These are phyloP conservation scores for Xenentodon cancila DNA, from an alignment of 2,797 vertebrate genomes.

Conservation along the genomic window DNA sequence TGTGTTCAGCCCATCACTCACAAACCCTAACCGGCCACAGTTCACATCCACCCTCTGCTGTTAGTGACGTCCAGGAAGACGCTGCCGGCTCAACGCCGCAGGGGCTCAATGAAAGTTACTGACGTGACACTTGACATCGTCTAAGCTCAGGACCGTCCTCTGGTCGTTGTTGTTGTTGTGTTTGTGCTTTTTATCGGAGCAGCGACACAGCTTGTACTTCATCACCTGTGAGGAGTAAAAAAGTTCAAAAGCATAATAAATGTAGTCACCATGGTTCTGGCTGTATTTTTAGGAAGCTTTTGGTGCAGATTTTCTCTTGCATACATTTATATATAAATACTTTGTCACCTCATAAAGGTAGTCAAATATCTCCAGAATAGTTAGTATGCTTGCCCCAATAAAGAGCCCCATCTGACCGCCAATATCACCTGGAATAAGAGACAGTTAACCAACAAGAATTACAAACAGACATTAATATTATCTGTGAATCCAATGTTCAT, in stretches of 20 bases:
- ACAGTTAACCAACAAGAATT: background rate
- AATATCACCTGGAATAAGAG: conserved; percentile 90
- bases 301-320: too few relatives aligned
- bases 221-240: conserved; percentile 83
- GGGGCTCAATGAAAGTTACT: conserved; percentile 84
- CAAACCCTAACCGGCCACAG: conserved; percentile 40
- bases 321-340: background rate
- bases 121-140: conserved; percentile 97
- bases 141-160: conserved; percentile 92
- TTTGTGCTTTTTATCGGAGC: conserved; percentile 91
- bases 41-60: conserved; percentile 28
- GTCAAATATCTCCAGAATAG: conserved; percentile 96
- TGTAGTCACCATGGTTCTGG: background rate
- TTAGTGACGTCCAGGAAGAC: conserved; percentile 35
- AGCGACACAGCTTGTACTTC: conserved; percentile 92
- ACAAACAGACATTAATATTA: background rate
- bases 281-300: too few relatives aligned
- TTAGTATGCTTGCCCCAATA: conserved; percentile 97
- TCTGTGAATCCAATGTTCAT: background rate
- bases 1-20: background rate
- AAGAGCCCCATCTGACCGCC: conserved; percentile 99
- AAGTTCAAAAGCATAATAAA: background rate
- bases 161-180: conserved; percentile 91
- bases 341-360: conserved; percentile 94
- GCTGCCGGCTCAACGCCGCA: conserved; percentile 8